A percentile compares a stretch with the other conserved stretches of the same genome.
Evolutionary conservation across 1,140 invertebrate species (phyloP).

Genomic region (Diploscapter pachys): DNA sequence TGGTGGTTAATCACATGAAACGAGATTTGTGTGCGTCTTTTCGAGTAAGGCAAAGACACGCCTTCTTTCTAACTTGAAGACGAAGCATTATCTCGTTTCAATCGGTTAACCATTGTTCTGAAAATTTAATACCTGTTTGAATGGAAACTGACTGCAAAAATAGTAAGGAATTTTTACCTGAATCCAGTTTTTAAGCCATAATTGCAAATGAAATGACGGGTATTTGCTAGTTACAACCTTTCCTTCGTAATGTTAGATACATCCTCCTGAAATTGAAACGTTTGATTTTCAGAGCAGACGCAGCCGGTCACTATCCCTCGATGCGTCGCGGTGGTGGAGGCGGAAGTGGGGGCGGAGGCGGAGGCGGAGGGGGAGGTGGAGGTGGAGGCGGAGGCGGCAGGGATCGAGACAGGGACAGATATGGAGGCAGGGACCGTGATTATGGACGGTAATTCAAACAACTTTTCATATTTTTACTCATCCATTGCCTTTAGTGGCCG

Average conservation of each 20-base stretch:
- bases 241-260: not conserved
- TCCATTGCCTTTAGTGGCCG: not conserved
- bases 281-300: conserved; percentile 2
- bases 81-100: not conserved
- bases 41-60: not conserved
- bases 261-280: not conserved
- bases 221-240: not conserved
- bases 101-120: not conserved
- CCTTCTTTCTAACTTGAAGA: not conserved
- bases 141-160: not conserved
- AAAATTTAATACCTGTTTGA: not conserved
- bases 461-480: too few relatives aligned
- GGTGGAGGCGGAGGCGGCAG: not conserved
- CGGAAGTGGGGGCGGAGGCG: not conserved
- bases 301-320: not conserved
- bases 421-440: conserved; percentile 4
- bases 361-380: not conserved
- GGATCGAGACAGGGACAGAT: not conserved
- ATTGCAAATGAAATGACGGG: not conserved
- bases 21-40: not conserved
- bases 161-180: not conserved
- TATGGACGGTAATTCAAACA: not conserved
- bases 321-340: not conserved
- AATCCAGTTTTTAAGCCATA: not conserved
- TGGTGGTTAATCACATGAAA: not conserved